Evolutionary conservation across 2,113 vertebrate genomes (phyloP), one percentile per base, ranked within the genome.

Genomic region (Anoura caudifer): DNA sequence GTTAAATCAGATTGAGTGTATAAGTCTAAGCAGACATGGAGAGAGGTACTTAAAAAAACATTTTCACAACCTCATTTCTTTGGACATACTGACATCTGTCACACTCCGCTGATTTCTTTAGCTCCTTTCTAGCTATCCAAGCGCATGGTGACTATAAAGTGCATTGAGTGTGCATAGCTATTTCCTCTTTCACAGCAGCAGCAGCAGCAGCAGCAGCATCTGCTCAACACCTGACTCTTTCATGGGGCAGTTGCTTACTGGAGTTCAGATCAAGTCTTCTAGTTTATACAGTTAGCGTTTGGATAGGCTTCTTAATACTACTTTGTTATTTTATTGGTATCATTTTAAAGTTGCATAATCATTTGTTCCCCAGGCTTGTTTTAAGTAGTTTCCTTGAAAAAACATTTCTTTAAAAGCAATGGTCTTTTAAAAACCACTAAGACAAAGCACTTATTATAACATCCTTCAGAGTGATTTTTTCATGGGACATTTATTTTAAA

Each of bases 381-480:
- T 93, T 56, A 91, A 97, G 65, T 83, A 65, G 50, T 87, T 92
- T 84, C 52, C 81, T 94, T 90, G 26, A 63, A 41, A 59, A 81
- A 20, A 82, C 59, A 84, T 63, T 80, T 80, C 36, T 69, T 69
- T 90, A 38, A 80, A 87, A 67, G 54, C 19, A 75, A 56, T 95
- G 36, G 41, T 93, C 54, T 96, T 77, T 93, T 81, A 83, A 87
- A 72, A 16, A 84, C 31, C 45, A 47, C 56, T 16, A 38, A 87
- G 80, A 87, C 38, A 94, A 94, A 91, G 17, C 22, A 54, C 28
- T 87, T 81, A 59, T 82, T 88, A 86, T 65, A 63, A 95, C 6
- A 65, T 92, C 90, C 70, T 95, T 90, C 63, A 87, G 59, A 8
- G 20, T 56, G 31, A 67, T 73, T 38, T 61, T 73, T 91, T 38